phyloP scores from a whole-genome alignment of 2,797 vertebrate genomes.

The Yasuhikotakia modesta region DNA sequence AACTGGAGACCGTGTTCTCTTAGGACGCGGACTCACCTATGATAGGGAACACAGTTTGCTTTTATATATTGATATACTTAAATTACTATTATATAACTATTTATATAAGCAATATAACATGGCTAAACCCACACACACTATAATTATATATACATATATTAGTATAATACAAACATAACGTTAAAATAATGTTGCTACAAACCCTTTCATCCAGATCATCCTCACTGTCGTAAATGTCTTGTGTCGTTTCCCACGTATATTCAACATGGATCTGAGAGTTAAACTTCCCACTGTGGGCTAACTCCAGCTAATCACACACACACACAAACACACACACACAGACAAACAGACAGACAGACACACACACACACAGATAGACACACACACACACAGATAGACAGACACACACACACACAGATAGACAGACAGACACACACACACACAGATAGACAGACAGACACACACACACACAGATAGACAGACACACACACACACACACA shows the following conservation, averaged over 20 bases:
- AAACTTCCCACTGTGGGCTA: conserved; percentile 88
- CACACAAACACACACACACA: conserved; percentile 13
- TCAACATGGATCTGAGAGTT: conserved; percentile 88
- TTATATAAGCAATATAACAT: background rate
- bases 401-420: too few relatives aligned
- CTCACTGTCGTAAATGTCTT: conserved; percentile 91
- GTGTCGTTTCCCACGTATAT: conserved; percentile 85
- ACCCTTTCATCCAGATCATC: conserved; percentile 96
- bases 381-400: too few relatives aligned
- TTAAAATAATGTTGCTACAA: background rate
- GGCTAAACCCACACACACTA: background rate
- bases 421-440: too few relatives aligned
- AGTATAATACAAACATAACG: background rate
- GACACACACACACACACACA: too few relatives aligned
- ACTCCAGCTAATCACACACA: conserved; percentile 81
- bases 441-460: too few relatives aligned
- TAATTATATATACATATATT: background rate
- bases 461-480: too few relatives aligned
- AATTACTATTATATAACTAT: too few relatives aligned
- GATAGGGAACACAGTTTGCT: background rate
- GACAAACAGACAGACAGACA: too few relatives aligned
- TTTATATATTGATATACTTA: too few relatives aligned
- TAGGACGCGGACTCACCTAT: conserved; percentile 77
- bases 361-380: too few relatives aligned
- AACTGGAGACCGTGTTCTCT: conserved; percentile 69